Conservation (phyloP, 2,113 vertebrate species). For the Entosphenus tridentatus region DNA sequence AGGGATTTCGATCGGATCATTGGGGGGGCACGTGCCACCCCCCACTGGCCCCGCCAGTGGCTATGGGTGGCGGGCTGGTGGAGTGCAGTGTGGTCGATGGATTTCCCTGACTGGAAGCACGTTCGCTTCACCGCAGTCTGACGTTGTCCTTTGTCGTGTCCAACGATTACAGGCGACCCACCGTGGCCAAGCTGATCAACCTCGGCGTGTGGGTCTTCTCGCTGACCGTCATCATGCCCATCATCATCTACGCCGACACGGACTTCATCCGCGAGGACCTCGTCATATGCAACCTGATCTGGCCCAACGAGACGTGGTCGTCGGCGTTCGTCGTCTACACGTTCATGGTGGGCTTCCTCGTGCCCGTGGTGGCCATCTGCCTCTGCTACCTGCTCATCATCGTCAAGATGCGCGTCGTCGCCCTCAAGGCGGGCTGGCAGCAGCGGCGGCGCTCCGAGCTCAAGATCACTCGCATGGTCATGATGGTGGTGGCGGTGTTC, state of each 20-base stretch:
- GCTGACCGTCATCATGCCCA: constrained; percentile 50
- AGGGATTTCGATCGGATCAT: too few species aligned
- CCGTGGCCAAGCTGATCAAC: constrained; percentile 57
- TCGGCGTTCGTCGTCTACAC: constrained; percentile 61
- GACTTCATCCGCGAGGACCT: constrained; percentile 51
- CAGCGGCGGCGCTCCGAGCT: constrained; percentile 57
- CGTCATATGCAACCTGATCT: constrained; percentile 58
- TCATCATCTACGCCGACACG: constrained; percentile 52
- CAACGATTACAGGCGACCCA: constrained; percentile 29
- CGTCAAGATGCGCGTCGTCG: constrained; percentile 56
- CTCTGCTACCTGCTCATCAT: constrained; percentile 68
- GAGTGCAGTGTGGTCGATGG: too few species aligned
- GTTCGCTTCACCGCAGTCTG: too few species aligned
- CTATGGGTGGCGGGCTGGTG: too few species aligned
- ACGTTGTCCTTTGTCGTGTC: constrained; percentile 5
- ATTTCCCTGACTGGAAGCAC: too few species aligned
- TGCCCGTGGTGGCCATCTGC: constrained; percentile 60
- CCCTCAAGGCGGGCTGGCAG: constrained; percentile 64
- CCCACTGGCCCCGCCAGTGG: too few species aligned
- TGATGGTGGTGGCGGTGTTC: constrained; percentile 68
- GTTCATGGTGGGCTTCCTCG: constrained; percentile 57
- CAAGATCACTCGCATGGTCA: constrained; percentile 65
- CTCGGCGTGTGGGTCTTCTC: constrained; percentile 57
- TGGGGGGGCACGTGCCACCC: too few species aligned
- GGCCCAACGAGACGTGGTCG: constrained; percentile 53